Percentiles rank a stretch among this genome's conserved stretches.
Evolutionary conservation across 2,797 vertebrate genomes (phyloP).

Genomic region (Vespertilio murinus): DNA sequence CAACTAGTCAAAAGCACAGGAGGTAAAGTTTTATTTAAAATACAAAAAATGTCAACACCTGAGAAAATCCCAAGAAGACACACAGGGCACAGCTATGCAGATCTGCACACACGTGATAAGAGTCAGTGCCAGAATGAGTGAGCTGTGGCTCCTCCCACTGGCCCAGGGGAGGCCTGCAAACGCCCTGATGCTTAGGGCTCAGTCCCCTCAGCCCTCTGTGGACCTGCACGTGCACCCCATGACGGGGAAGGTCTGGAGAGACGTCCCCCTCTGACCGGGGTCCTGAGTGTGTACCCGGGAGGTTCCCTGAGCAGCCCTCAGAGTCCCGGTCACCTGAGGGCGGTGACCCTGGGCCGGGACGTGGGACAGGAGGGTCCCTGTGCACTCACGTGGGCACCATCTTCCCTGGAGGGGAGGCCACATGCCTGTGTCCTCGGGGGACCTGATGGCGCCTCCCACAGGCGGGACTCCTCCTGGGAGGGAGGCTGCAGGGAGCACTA

Average conservation of each 20-base stretch:
- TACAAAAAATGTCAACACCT: too few species aligned
- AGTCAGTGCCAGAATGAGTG: too few species aligned
- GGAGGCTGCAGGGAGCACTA: background rate
- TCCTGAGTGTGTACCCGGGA: background rate
- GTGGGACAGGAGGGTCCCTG: background rate
- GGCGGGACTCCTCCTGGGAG: background rate
- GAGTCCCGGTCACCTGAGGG: background rate
- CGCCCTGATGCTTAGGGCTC: too few species aligned
- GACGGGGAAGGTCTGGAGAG: background rate
- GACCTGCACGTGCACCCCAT: accelerated
- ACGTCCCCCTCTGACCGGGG: accelerated
- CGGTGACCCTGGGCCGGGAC: background rate
- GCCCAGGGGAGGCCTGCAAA: too few species aligned
- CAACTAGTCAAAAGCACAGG: too few species aligned
- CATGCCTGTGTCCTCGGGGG: background rate
- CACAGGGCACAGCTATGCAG: too few species aligned
- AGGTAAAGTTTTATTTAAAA: too few species aligned
- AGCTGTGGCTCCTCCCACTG: too few species aligned
- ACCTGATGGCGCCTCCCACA: background rate
- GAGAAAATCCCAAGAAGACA: too few species aligned
- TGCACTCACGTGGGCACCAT: too few species aligned
- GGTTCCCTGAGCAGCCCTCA: background rate
- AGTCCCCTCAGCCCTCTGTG: background rate
- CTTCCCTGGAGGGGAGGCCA: background rate
- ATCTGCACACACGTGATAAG: too few species aligned